phyloP scores from a whole-genome alignment of 2,888 invertebrate genomes.

The Limnephilus marmoratus region DNA sequence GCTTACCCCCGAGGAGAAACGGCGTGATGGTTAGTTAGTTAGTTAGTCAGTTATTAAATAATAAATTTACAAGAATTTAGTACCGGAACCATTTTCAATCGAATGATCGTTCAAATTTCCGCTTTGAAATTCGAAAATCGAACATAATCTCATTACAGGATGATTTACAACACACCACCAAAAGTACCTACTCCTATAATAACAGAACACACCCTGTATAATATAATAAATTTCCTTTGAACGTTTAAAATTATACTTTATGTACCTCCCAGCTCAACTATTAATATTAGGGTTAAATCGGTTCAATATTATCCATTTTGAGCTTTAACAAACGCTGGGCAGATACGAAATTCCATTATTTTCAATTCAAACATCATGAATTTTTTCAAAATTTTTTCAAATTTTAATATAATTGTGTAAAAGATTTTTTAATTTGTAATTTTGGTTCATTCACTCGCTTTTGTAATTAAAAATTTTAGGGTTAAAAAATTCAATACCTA shows the following conservation, averaged over 20 bases:
- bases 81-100: constrained; percentile 13
- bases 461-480: too few species aligned
- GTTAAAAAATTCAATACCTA: too few species aligned
- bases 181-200: not conserved
- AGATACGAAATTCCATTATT: not conserved
- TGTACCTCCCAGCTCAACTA: not conserved
- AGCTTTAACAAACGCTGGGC: not conserved
- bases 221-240: not conserved
- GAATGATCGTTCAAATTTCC: constrained; percentile 31
- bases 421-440: too few species aligned
- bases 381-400: not conserved
- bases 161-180: constrained; percentile 10
- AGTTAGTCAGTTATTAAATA: not conserved
- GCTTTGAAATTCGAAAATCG: not conserved
- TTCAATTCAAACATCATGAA: not conserved
- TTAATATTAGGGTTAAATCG: not conserved
- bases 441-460: not conserved
- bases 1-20: too few species aligned
- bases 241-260: not conserved
- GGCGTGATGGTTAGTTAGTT: too few species aligned
- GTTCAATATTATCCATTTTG: not conserved
- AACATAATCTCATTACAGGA: constrained; percentile 28
- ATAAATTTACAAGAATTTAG: not conserved
- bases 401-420: too few species aligned
- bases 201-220: not conserved